Conservation (phyloP, 1,140 invertebrate species). For the Philotrypesis tridentata region DNA sequence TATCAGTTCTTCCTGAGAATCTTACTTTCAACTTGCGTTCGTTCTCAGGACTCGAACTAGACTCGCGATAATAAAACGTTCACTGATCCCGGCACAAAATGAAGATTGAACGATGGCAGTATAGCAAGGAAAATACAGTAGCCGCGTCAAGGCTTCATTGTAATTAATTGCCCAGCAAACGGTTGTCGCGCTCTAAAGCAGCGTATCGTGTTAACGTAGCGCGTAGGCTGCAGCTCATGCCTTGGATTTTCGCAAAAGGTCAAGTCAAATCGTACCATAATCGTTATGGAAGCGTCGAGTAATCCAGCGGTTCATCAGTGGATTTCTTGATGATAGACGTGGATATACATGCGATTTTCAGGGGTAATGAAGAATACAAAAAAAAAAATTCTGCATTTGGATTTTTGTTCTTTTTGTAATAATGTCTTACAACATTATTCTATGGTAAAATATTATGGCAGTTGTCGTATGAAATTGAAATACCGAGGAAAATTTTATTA, state of each 20-base stretch:
- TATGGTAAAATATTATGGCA: too few relatives aligned
- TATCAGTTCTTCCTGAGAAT: not conserved
- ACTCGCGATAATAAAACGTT: not conserved
- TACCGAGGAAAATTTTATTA: too few relatives aligned
- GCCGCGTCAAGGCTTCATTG: not conserved
- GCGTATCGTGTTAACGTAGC: not conserved
- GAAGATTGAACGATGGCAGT: not conserved
- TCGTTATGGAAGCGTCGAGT: not conserved
- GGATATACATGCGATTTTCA: too few relatives aligned
- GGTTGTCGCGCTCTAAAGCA: not conserved
- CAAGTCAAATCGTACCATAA: conserved; percentile 18
- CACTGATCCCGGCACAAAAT: not conserved
- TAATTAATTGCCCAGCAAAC: conserved; percentile 26
- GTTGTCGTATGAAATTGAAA: too few relatives aligned
- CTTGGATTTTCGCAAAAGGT: not conserved
- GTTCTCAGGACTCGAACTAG: not conserved
- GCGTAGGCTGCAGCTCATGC: not conserved
- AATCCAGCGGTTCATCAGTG: not conserved
- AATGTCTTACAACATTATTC: too few relatives aligned
- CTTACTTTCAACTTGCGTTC: not conserved
- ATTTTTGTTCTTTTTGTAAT: too few relatives aligned
- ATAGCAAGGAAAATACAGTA: not conserved
- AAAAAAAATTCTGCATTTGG: too few relatives aligned
- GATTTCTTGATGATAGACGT: too few relatives aligned
- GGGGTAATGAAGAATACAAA: too few relatives aligned